phyloP scores from a whole-genome alignment of 2,888 invertebrate species.

The Aspidiotus rigidus region DNA sequence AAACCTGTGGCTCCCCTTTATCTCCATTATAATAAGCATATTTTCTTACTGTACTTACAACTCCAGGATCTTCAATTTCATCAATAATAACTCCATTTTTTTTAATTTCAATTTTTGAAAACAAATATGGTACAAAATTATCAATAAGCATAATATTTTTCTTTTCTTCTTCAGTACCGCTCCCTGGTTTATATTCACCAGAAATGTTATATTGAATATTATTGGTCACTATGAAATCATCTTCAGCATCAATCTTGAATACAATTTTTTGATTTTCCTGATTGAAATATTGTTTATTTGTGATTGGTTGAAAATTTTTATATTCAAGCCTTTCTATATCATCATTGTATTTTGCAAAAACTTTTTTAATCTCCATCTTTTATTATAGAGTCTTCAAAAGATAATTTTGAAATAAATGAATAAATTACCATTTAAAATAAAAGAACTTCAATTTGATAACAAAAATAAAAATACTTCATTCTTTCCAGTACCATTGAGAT shows the following conservation, averaged over 20 bases:
- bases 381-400: neutral
- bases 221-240: slow-evolving; percentile 4
- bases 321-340: too few species aligned
- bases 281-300: too few species aligned
- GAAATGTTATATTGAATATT: slow-evolving; percentile 4
- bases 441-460: slow-evolving; percentile 1
- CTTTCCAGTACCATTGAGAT: neutral
- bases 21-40: slow-evolving; percentile 1
- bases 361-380: too few species aligned
- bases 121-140: neutral
- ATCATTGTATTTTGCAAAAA: too few species aligned
- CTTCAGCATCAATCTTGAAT: slow-evolving; percentile 2
- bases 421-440: neutral
- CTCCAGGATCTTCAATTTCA: slow-evolving; percentile 2
- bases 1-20: slow-evolving; percentile 1
- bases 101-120: neutral
- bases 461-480: neutral
- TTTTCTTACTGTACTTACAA: slow-evolving; percentile 1
- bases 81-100: slow-evolving; percentile 1
- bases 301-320: too few species aligned
- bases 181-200: neutral
- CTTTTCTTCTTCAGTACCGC: slow-evolving; percentile 2
- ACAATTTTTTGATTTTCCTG: slow-evolving; percentile 4
- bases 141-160: slow-evolving; percentile 4
- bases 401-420: neutral